Conservation (phyloP, 2,797 vertebrate species). For the Hyperoplus immaculatus region DNA sequence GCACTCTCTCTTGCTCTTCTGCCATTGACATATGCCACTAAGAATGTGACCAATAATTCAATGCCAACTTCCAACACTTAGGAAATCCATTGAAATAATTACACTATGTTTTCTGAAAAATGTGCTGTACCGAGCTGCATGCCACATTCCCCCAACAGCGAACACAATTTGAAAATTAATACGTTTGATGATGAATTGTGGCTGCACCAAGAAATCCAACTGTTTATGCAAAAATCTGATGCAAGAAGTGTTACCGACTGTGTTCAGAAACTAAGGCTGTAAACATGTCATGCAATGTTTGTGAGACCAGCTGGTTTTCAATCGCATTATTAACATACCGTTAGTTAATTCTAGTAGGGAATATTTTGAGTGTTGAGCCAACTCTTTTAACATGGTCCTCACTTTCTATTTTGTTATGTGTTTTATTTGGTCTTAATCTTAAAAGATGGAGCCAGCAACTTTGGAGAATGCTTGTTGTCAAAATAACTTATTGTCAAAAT, state of each 20-base stretch:
- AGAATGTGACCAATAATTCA: too few relatives aligned
- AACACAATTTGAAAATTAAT: neutral
- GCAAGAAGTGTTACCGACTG: neutral
- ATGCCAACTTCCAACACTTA: neutral
- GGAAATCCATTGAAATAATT: neutral
- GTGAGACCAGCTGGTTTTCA: neutral
- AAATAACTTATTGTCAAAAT: too few relatives aligned
- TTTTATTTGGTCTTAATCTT: slow-evolving; percentile 22
- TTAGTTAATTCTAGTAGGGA: neutral
- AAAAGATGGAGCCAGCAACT: too few relatives aligned
- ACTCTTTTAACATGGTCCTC: slow-evolving; percentile 5
- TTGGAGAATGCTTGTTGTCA: too few relatives aligned
- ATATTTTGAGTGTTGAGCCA: neutral
- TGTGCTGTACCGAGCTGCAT: neutral
- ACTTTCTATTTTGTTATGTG: slow-evolving; percentile 5
- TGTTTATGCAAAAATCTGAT: slow-evolving; percentile 23
- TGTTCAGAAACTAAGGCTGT: neutral
- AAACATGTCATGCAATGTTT: neutral
- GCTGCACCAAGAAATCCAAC: slow-evolving; percentile 2
- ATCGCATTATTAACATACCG: neutral
- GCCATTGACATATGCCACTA: too few relatives aligned
- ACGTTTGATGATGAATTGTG: neutral
- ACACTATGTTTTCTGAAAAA: neutral
- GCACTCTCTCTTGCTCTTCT: too few relatives aligned
- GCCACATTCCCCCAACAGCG: slow-evolving; percentile 3